Conservation (phyloP, 92 coral and sea anemone genomes). For the Phenganax marumi region DNA sequence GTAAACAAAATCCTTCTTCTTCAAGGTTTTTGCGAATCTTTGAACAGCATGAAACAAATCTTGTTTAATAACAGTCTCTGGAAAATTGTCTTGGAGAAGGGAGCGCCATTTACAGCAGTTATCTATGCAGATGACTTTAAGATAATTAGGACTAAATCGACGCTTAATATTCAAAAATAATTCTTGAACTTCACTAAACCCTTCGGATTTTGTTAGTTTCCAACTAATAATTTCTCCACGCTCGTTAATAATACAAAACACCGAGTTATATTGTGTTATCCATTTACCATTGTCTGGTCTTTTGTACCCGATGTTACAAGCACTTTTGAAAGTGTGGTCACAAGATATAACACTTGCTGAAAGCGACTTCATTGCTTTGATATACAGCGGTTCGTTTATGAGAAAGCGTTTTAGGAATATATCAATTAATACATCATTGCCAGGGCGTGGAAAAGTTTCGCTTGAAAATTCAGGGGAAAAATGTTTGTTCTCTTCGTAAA, state of each 20-base stretch:
- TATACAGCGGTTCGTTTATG: neutral
- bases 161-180: neutral
- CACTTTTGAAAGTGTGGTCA: conserved; percentile 26
- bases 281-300: conserved; percentile 10
- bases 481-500: neutral
- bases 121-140: conserved; percentile 31
- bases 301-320: conserved; percentile 24
- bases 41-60: conserved; percentile 42
- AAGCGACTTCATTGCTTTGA: neutral
- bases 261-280: conserved; percentile 20
- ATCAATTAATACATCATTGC: neutral
- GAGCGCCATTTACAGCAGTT: conserved; percentile 33
- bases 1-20: conserved; percentile 25
- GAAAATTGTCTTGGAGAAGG: conserved; percentile 11
- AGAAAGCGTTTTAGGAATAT: neutral
- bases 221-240: conserved; percentile 8
- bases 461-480: neutral
- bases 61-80: neutral
- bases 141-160: neutral
- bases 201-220: conserved; percentile 22
- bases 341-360: neutral
- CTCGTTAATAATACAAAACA: conserved; percentile 27
- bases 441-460: neutral
- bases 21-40: conserved; percentile 29
- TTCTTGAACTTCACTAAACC: conserved; percentile 7